Evolutionary conservation across 2,113 vertebrate genomes (phyloP).

Genomic region (Oostethus manadensis): DNA sequence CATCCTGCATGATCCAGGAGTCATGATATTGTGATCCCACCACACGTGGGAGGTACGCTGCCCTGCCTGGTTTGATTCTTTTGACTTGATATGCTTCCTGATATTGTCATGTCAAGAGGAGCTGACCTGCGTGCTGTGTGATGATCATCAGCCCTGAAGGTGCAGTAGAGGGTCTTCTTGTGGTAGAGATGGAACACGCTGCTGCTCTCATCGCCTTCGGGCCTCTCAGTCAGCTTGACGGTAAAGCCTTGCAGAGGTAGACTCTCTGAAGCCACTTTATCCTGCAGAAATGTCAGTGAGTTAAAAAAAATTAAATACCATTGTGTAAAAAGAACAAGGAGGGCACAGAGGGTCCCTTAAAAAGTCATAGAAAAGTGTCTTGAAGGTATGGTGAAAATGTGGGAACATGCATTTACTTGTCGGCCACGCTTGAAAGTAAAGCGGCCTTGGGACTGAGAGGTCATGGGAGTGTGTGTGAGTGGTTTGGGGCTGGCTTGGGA

Average conservation of each 20-base stretch:
- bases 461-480: conserved; percentile 2
- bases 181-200: conserved; percentile 92
- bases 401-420: not conserved
- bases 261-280: conserved; percentile 88
- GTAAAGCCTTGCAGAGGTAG: conserved; percentile 91
- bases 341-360: conserved; percentile 60
- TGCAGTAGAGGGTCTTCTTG: conserved; percentile 92
- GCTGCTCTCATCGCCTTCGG: conserved; percentile 75
- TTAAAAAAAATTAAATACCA: conserved; percentile 5
- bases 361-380: conserved; percentile 18
- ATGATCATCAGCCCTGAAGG: conserved; percentile 85
- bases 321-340: conserved; percentile 25
- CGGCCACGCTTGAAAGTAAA: not conserved
- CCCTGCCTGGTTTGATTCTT: conserved; percentile 53
- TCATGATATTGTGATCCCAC: conserved; percentile 59
- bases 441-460: not conserved
- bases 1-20: conserved; percentile 41
- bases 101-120: not conserved
- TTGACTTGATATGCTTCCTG: conserved; percentile 30
- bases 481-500: conserved; percentile 61
- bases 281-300: conserved; percentile 63
- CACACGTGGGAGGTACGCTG: no score
- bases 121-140: conserved; percentile 84
- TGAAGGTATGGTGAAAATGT: conserved; percentile 12
- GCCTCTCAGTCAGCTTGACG: conserved; percentile 78